Evolutionary conservation across 2,888 invertebrate genomes (phyloP), one percentile per base, ranked within the genome.

Genomic region (Neria commutata): DNA sequence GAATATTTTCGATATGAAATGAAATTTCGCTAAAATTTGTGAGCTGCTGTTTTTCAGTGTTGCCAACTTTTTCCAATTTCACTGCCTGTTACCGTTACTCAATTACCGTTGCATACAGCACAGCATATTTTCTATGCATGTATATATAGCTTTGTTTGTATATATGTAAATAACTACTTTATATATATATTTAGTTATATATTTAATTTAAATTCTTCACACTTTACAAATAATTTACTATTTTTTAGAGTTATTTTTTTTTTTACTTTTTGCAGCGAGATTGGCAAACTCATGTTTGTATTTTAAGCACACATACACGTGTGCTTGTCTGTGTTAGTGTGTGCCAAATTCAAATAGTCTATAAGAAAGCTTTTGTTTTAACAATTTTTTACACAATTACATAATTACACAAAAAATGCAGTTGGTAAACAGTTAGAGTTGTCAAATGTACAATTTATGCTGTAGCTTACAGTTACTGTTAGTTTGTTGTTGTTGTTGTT

Each of bases 361-460:
- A n/a, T n/a, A n/a, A n/a, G n/a, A n/a, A n/a, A n/a, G n/a, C n/a
- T n/a, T n/a, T n/a, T n/a, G n/a, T 37, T 37, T n/a, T 14, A 8
- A 8, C 6, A 29, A 29, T 29, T 29, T 29, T 37, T 14, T n/a
- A 37, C 16, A n/a, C 16, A 37, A 14, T 37, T 4, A 37, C 37
- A 37, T 37, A 37, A 37, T 37, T 37, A 42, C 42, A 42, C 42
- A 42, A 42, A 37, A n/a, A 42, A 42, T 42, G 42, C 42, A 42
- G 17, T 21, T 42, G 42, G 42, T 42, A 37, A 42, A 19, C 42
- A 42, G 42, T 42, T 19, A 19, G 21, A 42, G 21, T 42, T 42
- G 42, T 42, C n/a, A 17, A 42, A 42, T 42, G 3, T 42, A 42
- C 42, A 42, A 42, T 42, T 17, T 42, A 19, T 4, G 42, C 14